phyloP scores from a whole-genome alignment of 2,113 vertebrate genomes.

The Neodon shergylaensis region DNA sequence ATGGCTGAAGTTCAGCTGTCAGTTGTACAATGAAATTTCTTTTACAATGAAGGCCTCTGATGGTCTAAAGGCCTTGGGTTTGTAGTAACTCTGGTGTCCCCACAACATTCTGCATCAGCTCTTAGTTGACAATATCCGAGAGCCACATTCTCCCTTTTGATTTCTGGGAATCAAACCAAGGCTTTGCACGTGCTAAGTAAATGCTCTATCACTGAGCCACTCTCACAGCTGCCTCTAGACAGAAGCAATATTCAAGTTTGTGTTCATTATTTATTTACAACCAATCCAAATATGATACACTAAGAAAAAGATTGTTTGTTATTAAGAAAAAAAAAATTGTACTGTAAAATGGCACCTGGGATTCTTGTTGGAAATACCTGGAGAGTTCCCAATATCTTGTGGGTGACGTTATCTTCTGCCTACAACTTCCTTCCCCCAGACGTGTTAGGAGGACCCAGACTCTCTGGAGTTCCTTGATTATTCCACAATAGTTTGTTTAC shows the following conservation, averaged over 20 bases:
- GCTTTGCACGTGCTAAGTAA: background rate
- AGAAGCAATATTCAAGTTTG: conserved; percentile 4
- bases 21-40: background rate
- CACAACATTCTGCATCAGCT: background rate
- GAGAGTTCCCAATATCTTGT: background rate
- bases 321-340: background rate
- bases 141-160: background rate
- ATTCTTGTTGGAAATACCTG: background rate
- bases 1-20: conserved; percentile 12
- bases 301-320: background rate
- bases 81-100: background rate
- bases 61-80: background rate
- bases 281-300: background rate
- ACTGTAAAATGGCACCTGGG: background rate
- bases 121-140: background rate
- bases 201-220: background rate
- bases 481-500: background rate
- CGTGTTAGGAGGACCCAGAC: conserved; percentile 15
- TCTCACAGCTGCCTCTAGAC: background rate
- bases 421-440: background rate
- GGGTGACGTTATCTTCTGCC: background rate
- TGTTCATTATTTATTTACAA: conserved; percentile 25
- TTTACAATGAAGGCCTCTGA: background rate
- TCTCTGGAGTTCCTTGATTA: conserved; percentile 3
- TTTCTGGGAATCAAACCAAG: background rate